Percentiles rank a stretch among this genome's conserved stretches.
These are phyloP conservation scores for Hippoglossus hippoglossus DNA, from an alignment of 2,797 vertebrate genomes.

Conservation along the genomic window DNA sequence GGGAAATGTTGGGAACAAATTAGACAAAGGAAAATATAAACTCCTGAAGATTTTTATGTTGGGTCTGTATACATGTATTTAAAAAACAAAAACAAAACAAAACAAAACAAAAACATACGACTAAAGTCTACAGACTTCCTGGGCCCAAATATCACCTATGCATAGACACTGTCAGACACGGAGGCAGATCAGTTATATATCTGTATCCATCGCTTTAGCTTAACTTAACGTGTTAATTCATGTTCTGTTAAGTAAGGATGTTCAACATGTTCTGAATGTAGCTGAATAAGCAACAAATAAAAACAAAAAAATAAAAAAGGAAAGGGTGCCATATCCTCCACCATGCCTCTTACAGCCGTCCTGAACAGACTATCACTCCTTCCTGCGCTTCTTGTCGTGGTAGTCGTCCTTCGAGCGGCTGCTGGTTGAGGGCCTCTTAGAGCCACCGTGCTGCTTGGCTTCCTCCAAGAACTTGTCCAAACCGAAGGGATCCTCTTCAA, in stretches of 20 bases:
- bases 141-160: neutral
- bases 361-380: conserved; percentile 85
- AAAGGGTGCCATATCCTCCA: neutral
- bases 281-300: too few species aligned
- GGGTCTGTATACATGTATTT: neutral
- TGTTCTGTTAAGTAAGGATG: too few species aligned
- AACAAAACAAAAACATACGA: neutral
- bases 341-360: neutral
- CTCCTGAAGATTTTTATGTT: conserved; percentile 9
- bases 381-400: conserved; percentile 97
- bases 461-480: conserved; percentile 99
- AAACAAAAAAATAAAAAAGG: conserved; percentile 13
- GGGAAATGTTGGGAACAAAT: neutral
- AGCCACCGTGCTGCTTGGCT: conserved; percentile 97
- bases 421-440: conserved; percentile 94
- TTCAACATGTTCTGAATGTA: too few species aligned
- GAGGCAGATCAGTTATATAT: neutral
- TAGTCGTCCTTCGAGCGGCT: conserved; percentile 96
- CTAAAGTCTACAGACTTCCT: conserved; percentile 31
- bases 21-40: conserved; percentile 24
- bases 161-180: conserved; percentile 5
- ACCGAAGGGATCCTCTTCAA: conserved; percentile 98
- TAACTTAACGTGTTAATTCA: too few species aligned
- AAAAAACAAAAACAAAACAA: neutral
- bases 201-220: too few species aligned